Conservation (phyloP, 1,140 invertebrate genomes). For the Zaprionus kolodkinae region DNA sequence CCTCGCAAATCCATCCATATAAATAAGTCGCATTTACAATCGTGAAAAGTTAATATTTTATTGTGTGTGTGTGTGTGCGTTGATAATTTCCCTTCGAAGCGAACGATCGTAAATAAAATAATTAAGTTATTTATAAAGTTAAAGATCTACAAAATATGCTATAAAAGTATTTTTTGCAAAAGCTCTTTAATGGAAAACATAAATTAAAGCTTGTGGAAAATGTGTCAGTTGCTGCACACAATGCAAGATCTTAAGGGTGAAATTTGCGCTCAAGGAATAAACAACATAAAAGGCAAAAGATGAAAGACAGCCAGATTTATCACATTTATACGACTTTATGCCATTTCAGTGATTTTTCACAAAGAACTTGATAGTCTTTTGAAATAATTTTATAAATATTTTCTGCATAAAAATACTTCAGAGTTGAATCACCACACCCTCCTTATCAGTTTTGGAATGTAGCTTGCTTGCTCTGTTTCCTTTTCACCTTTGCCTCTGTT, state of each 20-base stretch:
- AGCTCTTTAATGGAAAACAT: background rate
- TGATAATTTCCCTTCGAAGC: slow-evolving; percentile 2
- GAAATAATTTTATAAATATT: background rate
- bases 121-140: slow-evolving; percentile 44
- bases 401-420: background rate
- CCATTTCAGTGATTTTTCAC: background rate
- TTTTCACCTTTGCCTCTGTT: slow-evolving; percentile 9
- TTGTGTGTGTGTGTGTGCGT: slow-evolving; percentile 10
- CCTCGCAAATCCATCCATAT: slow-evolving; percentile 47
- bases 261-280: background rate
- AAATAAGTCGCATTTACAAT: slow-evolving; percentile 34
- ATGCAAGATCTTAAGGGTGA: background rate
- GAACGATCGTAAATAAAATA: slow-evolving; percentile 28
- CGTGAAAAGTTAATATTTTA: slow-evolving; percentile 32
- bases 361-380: slow-evolving; percentile 1
- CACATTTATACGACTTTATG: background rate
- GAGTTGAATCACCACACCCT: slow-evolving; percentile 16
- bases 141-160: slow-evolving; percentile 15
- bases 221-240: background rate
- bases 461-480: slow-evolving; percentile 4
- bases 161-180: background rate
- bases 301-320: background rate
- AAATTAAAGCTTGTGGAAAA: slow-evolving; percentile 2
- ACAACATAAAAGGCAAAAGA: background rate
- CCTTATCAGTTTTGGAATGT: slow-evolving; percentile 28